Conservation (phyloP, 2,888 invertebrate genomes). For the Tortricodes alternella region DNA sequence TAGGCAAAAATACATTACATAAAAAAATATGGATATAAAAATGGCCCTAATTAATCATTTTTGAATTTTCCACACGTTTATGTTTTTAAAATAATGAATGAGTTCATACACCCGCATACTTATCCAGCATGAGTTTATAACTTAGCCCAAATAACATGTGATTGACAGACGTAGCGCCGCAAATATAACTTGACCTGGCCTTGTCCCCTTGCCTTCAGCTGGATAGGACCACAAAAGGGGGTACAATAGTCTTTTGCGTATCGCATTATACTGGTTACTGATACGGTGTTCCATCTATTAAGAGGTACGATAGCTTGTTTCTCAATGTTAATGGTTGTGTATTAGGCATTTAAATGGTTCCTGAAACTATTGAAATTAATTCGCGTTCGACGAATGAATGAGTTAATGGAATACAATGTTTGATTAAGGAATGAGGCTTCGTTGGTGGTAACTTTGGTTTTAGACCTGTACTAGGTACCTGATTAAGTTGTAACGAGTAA, state of each 20-base stretch:
- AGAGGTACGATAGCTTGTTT: constrained; percentile 58
- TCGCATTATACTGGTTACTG: constrained; percentile 48
- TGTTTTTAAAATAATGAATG: too few species aligned
- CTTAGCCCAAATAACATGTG: constrained; percentile 50
- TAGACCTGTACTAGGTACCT: too few species aligned
- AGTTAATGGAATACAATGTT: constrained; percentile 45
- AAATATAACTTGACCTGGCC: constrained; percentile 47
- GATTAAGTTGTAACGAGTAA: too few species aligned
- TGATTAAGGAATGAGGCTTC: constrained; percentile 30
- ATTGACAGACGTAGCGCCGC: constrained; percentile 69
- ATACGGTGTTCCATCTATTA: constrained; percentile 66
- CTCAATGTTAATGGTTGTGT: constrained; percentile 62
- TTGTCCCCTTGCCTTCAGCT: constrained; percentile 26
- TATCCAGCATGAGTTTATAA: constrained; percentile 32
- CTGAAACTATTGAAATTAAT: constrained; percentile 68
- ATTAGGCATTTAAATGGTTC: constrained; percentile 75
- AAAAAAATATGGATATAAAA: too few species aligned
- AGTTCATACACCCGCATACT: too few species aligned
- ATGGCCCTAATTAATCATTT: too few species aligned
- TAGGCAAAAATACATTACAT: too few species aligned
- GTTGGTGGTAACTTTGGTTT: constrained; percentile 11
- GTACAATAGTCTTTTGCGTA: constrained; percentile 33
- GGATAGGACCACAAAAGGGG: constrained; percentile 27
- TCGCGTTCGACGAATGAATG: constrained; percentile 52
- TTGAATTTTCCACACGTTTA: too few species aligned